A percentile compares a stretch with the other conserved stretches of the same genome.
These are phyloP conservation scores for Chromoteleia sp. DNA, from an alignment of 2,888 invertebrate species.

Conservation along the genomic window DNA sequence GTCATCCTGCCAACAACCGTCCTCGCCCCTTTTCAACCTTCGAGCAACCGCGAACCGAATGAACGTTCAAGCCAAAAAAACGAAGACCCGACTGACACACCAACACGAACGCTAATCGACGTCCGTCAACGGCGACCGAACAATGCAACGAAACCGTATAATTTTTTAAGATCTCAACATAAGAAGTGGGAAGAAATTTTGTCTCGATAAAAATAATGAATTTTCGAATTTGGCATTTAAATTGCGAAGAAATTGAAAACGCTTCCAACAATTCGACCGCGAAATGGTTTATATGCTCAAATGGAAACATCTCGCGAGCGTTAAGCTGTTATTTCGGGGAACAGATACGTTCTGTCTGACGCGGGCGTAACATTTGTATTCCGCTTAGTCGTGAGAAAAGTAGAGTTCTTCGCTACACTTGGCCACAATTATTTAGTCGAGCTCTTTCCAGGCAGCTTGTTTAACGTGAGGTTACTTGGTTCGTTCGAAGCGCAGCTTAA, in stretches of 20 bases:
- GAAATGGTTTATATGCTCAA: neutral
- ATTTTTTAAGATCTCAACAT: neutral
- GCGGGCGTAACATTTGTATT: conserved; percentile 22
- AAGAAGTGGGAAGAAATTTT: neutral
- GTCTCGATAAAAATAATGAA: too few species aligned
- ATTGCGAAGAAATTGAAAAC: too few species aligned
- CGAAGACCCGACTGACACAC: neutral
- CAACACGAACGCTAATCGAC: conserved; percentile 5
- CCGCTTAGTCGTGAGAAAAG: conserved; percentile 21
- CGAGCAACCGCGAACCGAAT: neutral
- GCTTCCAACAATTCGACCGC: too few species aligned
- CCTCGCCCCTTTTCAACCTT: too few species aligned
- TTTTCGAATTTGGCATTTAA: too few species aligned
- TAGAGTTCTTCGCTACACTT: conserved; percentile 35
- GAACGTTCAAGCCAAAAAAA: neutral
- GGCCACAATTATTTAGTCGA: conserved; percentile 47
- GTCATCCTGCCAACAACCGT: neutral
- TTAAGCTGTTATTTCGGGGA: conserved; percentile 2
- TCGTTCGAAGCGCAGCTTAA: conserved; percentile 52
- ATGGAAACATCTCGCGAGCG: neutral
- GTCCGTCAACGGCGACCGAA: conserved; percentile 8
- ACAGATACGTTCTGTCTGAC: neutral
- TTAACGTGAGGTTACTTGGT: conserved; percentile 51
- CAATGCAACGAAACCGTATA: conserved; percentile 6
- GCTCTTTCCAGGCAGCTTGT: conserved; percentile 41